phyloP scores from a whole-genome alignment of 1,140 invertebrate genomes.

The Hesperophylax magnus region DNA sequence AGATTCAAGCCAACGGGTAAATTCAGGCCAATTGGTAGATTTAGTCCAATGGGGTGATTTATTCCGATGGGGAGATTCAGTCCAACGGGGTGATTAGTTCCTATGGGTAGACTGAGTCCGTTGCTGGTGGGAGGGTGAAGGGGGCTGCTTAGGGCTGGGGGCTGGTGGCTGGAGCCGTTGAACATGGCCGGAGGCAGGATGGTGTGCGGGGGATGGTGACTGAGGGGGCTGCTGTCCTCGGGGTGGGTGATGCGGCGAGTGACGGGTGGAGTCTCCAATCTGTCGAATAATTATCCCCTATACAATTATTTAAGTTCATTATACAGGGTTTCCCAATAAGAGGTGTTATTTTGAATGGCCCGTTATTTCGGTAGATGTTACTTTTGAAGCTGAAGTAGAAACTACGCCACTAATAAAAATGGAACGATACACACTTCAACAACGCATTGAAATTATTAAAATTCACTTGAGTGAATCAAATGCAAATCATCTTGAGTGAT shows the following conservation, averaged over 20 bases:
- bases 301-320: neutral
- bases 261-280: conserved; percentile 41
- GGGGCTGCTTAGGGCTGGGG: neutral
- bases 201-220: conserved; percentile 16
- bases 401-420: no score
- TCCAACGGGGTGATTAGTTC: neutral
- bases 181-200: neutral
- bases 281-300: neutral
- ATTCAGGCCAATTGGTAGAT: no score
- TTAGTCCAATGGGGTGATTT: no score
- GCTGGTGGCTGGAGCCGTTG: conserved; percentile 6
- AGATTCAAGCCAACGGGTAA: no score
- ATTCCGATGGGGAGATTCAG: neutral
- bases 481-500: no score
- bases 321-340: no score
- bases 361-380: no score
- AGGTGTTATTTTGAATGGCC: no score
- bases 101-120: neutral
- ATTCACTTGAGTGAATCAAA: no score
- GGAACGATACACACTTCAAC: no score
- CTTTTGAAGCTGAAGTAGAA: no score
- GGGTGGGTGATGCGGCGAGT: conserved; percentile 33
- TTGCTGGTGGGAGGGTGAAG: neutral
- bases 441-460: no score
- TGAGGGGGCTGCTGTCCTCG: conserved; percentile 17